Evolutionary conservation across 2,113 vertebrate genomes (phyloP), one percentile per base, ranked within the genome.

Genomic region (Phyllostomus discolor): DNA sequence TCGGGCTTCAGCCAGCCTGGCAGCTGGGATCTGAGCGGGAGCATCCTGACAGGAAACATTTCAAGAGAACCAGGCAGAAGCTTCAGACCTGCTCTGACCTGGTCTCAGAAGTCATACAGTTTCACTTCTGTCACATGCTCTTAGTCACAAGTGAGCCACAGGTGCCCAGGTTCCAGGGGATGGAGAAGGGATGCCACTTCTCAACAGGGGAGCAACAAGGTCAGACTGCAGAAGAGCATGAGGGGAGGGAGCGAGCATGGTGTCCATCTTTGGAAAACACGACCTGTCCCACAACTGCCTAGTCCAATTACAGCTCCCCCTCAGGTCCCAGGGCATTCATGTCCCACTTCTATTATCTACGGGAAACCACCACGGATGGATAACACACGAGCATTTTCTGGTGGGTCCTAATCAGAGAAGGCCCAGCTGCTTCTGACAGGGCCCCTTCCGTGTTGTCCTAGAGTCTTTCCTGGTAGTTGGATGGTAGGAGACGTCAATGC

Each of bases 91-190:
- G 66, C 38, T 50, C 81, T 10, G 8, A 24, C 22, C 7, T 5
- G 4, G 12, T n/a, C 84, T 79, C 0, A 0, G 38, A 35, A 54
- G 48, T 43, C 64, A 33, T 0, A 0, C 1, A 0, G 16, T 22
- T 16, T 35, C 28, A 0, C 10, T 35, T 16, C 90, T 24, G 57
- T 43, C 62, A 16, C 10, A 8, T n/a, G n/a, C 62, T 15, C 0
- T 17, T 7, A 17, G 7, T 50, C 41, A 11, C 28, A 19, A 19
- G 24, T 0, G 28, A 72, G 22, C 73, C 52, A 2, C 7, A 33
- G 43, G 80, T 7, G 78, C 43, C n/a, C 14, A 16, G 50, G 2
- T 35, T 35, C 88, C 69, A 4, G 2, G 28, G n/a, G 2, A 8
- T n/a, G 67, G 70, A 83, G 62, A 66, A 76, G 59, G 70, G 52